A percentile compares a stretch with the other conserved stretches of the same genome.
Conservation (phyloP, 2,113 vertebrate genomes). For the Eidolon helvum region DNA sequence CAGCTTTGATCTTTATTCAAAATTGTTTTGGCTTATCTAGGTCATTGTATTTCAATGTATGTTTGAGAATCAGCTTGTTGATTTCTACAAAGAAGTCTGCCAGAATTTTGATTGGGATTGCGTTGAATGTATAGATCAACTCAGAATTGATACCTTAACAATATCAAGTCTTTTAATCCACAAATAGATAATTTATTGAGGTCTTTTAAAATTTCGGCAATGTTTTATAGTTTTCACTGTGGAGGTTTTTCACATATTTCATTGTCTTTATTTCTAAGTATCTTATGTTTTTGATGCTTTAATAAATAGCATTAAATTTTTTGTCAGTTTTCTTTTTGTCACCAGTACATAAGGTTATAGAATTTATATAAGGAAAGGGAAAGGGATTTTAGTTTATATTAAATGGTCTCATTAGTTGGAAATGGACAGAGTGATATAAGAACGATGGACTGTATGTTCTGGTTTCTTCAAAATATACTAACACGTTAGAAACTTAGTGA, state of each 20-base stretch:
- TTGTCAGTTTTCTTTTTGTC: background rate
- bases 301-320: background rate
- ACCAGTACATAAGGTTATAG: background rate
- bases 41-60: background rate
- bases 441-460: background rate
- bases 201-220: background rate
- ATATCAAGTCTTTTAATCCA: background rate
- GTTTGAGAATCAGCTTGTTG: background rate
- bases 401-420: background rate
- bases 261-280: background rate
- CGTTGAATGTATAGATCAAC: background rate
- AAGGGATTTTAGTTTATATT: background rate
- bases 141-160: background rate
- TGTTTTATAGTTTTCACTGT: background rate
- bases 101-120: background rate
- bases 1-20: background rate
- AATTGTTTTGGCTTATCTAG: background rate
- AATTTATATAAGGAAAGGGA: background rate
- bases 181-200: background rate
- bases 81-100: background rate
- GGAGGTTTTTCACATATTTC: background rate
- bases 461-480: constrained; percentile 12
- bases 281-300: background rate
- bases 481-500: background rate
- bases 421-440: background rate